phyloP scores from a whole-genome alignment of 2,113 vertebrate genomes.

The Hepsetus odoe region DNA sequence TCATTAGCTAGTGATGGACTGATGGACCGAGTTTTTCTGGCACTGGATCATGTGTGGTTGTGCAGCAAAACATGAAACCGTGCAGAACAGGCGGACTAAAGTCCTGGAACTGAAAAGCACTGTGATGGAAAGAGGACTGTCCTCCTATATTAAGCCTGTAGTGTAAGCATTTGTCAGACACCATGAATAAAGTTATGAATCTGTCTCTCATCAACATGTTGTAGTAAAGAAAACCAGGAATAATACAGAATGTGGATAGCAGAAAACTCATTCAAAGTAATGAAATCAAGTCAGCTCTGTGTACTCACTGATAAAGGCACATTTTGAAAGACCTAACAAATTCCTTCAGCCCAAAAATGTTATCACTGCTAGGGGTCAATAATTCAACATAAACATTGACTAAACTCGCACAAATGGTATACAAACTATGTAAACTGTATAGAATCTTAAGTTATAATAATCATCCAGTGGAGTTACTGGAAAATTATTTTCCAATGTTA shows the following conservation, averaged over 20 bases:
- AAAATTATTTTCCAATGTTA: too few species aligned
- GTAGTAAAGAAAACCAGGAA: neutral
- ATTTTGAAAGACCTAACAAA: constrained; percentile 12
- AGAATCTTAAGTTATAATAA: neutral
- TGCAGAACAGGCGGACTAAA: neutral
- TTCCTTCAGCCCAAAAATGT: neutral
- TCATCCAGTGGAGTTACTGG: too few species aligned
- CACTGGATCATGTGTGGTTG: neutral
- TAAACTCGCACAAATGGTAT: neutral
- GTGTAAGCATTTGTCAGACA: constrained; percentile 22
- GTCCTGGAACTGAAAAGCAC: too few species aligned
- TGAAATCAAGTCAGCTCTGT: neutral
- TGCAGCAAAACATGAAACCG: neutral
- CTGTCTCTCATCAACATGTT: neutral
- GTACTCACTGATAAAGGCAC: neutral
- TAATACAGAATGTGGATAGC: neutral
- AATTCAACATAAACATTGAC: neutral
- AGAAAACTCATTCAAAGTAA: neutral
- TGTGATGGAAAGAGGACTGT: neutral
- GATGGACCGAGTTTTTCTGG: neutral
- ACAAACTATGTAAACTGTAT: neutral
- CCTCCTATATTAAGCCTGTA: constrained; percentile 38
- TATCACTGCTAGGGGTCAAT: neutral
- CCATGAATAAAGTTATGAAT: constrained; percentile 14
- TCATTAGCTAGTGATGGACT: neutral